A percentile compares a stretch with the other conserved stretches of the same genome.
Evolutionary conservation across 2,888 invertebrate species (phyloP).

Genomic region (Molanna angustata): DNA sequence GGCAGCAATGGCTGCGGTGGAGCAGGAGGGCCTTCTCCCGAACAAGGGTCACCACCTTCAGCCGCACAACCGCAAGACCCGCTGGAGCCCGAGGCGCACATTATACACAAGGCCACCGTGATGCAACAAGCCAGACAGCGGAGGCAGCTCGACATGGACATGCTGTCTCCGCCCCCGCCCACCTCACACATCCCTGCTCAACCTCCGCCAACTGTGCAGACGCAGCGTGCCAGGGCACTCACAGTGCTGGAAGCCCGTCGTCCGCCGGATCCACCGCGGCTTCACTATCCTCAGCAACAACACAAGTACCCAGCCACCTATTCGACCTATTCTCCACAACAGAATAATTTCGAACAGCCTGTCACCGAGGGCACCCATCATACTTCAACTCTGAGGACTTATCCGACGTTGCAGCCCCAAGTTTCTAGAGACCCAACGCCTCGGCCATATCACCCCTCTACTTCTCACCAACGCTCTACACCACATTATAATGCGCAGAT

Average conservation of each 20-base stretch:
- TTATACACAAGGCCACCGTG: constrained; percentile 54
- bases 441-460: constrained; percentile 32
- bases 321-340: constrained; percentile 21
- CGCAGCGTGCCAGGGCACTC: constrained; percentile 38
- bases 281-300: constrained; percentile 18
- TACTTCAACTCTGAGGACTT: background rate
- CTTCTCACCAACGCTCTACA: constrained; percentile 26
- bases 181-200: constrained; percentile 45
- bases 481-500: constrained; percentile 22
- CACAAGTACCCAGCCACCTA: constrained; percentile 11
- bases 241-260: constrained; percentile 26
- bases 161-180: constrained; percentile 41
- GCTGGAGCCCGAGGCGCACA: constrained; percentile 55
- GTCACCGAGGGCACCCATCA: constrained; percentile 21
- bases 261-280: constrained; percentile 7
- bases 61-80: constrained; percentile 50
- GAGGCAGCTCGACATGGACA: constrained; percentile 45
- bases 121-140: constrained; percentile 55
- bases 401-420: constrained; percentile 1
- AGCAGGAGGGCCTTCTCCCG: constrained; percentile 42
- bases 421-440: background rate
- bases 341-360: constrained; percentile 14
- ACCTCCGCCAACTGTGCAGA: constrained; percentile 41
- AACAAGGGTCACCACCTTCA: constrained; percentile 41
- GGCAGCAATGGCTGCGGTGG: constrained; percentile 40